phyloP scores from a whole-genome alignment of 2,888 invertebrate genomes.

The Tinea pellionella region DNA sequence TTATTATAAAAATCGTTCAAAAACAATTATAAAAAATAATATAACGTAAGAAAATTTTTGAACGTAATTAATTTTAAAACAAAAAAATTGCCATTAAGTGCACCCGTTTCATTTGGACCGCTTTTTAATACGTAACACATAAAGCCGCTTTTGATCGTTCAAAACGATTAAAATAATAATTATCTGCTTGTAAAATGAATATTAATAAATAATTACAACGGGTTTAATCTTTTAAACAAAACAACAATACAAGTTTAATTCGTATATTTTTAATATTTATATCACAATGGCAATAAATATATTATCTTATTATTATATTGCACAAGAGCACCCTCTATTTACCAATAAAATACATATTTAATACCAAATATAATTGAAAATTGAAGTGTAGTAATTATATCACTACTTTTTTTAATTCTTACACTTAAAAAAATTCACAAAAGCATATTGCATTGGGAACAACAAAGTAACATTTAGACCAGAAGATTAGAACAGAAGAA shows the following conservation, averaged over 20 bases:
- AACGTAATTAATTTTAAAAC: too few relatives aligned
- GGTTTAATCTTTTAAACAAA: not conserved
- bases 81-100: not conserved
- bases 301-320: not conserved
- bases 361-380: too few relatives aligned
- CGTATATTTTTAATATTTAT: not conserved
- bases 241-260: not conserved
- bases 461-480: too few relatives aligned
- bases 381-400: too few relatives aligned
- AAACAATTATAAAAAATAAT: not conserved
- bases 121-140: not conserved
- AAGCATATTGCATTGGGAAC: too few relatives aligned
- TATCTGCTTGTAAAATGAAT: not conserved
- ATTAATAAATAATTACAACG: not conserved
- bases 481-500: too few relatives aligned
- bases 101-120: not conserved
- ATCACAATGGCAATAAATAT: slow-evolving; percentile 10
- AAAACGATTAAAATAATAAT: not conserved
- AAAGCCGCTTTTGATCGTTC: not conserved
- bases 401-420: too few relatives aligned
- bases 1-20: too few relatives aligned
- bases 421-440: too few relatives aligned
- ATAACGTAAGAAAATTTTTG: too few relatives aligned
- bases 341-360: not conserved
- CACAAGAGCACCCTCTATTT: not conserved